Evolutionary conservation across 2,113 vertebrate species (phyloP).

Genomic region (Peromyscus maniculatus): DNA sequence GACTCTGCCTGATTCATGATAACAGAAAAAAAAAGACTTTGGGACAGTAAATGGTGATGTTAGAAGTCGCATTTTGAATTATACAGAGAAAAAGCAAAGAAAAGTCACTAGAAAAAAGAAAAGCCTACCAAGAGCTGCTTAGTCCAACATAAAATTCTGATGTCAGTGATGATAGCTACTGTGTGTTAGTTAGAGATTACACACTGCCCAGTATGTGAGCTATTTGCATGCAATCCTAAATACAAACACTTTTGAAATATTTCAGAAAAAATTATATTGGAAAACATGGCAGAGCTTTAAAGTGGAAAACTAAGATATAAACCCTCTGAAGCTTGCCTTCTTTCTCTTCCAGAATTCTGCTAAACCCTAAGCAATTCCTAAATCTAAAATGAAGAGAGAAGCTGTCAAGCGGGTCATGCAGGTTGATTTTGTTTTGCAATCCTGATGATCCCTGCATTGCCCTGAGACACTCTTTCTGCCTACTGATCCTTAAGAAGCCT

Average conservation of each 20-base stretch:
- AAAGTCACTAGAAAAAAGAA: background rate
- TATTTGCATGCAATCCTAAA: background rate
- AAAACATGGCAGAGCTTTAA: background rate
- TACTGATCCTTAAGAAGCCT: background rate
- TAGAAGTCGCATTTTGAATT: slow-evolving; percentile 15
- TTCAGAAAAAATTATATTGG: background rate
- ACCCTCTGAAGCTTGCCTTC: background rate
- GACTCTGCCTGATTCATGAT: background rate
- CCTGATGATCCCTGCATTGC: background rate
- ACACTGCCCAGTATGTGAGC: background rate
- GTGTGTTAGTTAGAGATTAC: background rate
- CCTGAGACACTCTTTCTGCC: background rate
- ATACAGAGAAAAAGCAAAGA: background rate
- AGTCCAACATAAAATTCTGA: background rate
- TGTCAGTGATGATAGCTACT: background rate
- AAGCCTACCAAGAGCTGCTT: background rate
- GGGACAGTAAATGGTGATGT: background rate
- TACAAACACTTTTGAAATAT: background rate
- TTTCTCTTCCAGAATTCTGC: background rate
- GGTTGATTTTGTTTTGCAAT: background rate
- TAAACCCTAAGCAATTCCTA: background rate
- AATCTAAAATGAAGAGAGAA: background rate
- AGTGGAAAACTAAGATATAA: background rate
- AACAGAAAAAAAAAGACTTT: background rate
- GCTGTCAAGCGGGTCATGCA: too few relatives aligned